Evolutionary conservation across 2,797 vertebrate genomes (phyloP), one percentile per base, ranked within the genome.

Genomic region (Cuculus canorus): DNA sequence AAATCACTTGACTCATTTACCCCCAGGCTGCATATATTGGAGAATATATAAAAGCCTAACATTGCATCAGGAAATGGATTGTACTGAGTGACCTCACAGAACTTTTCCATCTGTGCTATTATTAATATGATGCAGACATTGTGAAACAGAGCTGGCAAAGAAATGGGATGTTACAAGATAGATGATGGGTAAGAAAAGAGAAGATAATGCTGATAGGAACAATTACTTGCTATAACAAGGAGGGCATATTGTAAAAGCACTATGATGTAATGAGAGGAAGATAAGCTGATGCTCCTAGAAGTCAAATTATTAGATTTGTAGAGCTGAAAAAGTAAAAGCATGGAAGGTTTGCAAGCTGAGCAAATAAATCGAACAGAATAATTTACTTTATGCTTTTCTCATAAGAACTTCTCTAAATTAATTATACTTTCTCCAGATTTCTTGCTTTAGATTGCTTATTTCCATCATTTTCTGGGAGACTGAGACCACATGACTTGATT

Each of bases 1-100:
- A 86, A 48, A 92, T 93, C 93, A 95, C 76, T 90, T 92, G 79
- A 93, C 90, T 96, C 86, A 95, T 94, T 96, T 96, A 90, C 93
- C 92, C 96, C 94, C 73, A 90, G 65, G 48, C 65, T 45, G 13
- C 81, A 72, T 93, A 95, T 72, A 97, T 37, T 91, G 78, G 72
- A 89, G 82, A 91, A 94, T 45, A 94, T 15, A 89, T 66, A 75
- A 95, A 96, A 92, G 85, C 77, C 56, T 76, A 78, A 82, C 27
- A 91, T 75, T 50, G 78, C 81, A 95, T 95, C 91, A 89, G 79
- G 92, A 87, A 92, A 93, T 45, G 72, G 94, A 92, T 89, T 89
- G 88, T 86, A 85, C 81, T 61, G 82, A 86, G 72, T 96, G 91
- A 96, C 95, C 94, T 96, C 92, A 96, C 71, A 94, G 66, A 94